These are phyloP conservation scores for Rhinolophus sinicus DNA, from an alignment of 2,113 vertebrate species.

Conservation along the genomic window DNA sequence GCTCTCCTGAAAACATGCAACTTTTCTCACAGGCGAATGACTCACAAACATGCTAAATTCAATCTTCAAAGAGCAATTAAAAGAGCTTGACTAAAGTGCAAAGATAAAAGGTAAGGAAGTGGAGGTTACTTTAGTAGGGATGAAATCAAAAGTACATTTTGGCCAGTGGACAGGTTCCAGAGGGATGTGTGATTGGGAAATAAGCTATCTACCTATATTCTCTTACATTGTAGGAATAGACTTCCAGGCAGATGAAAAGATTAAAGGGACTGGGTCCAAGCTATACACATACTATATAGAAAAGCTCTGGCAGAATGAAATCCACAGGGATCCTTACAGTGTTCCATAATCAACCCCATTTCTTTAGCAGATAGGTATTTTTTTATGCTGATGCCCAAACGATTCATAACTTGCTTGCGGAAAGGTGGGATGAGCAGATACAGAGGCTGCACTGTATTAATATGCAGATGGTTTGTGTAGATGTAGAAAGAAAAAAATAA, in stretches of 20 bases:
- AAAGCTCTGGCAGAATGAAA: neutral
- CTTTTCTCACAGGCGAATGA: neutral
- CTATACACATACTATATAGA: neutral
- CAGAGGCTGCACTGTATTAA: neutral
- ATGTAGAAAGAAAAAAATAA: slow-evolving; percentile 33
- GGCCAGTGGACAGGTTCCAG: neutral
- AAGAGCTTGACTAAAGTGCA: slow-evolving; percentile 23
- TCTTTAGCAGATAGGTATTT: neutral
- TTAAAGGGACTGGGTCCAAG: neutral
- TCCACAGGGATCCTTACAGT: neutral
- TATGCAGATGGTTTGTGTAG: slow-evolving; percentile 37
- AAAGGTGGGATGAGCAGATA: neutral
- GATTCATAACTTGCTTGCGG: neutral
- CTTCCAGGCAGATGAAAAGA: neutral
- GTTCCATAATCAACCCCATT: neutral
- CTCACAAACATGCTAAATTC: neutral
- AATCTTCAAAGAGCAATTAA: neutral
- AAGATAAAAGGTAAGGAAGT: neutral
- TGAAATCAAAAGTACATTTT: neutral
- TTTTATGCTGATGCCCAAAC: neutral
- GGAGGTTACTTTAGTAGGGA: neutral
- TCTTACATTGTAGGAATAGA: neutral
- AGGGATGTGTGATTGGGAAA: neutral
- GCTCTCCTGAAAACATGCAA: neutral
- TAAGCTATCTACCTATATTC: neutral